Conservation (phyloP, 2,888 invertebrate species). For the Altica lythri region DNA sequence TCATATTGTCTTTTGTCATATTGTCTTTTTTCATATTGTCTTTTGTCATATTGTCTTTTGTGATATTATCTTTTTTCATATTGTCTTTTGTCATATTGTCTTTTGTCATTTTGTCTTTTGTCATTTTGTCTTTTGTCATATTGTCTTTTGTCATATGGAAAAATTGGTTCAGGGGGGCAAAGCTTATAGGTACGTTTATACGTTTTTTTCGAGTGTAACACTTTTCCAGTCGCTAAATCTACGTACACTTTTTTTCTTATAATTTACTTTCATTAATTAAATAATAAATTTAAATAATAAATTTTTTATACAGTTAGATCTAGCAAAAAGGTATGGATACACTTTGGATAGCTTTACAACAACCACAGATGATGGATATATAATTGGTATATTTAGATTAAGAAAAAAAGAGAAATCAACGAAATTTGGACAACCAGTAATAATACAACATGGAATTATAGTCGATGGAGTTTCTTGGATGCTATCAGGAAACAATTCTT, state of each 20-base stretch:
- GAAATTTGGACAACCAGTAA: conserved; percentile 30
- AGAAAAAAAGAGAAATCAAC: conserved; percentile 15
- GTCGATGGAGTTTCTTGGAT: conserved; percentile 37
- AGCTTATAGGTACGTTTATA: neutral
- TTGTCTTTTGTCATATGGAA: neutral
- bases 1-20: no score
- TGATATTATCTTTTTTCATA: no score
- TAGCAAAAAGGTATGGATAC: conserved; percentile 63
- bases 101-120: no score
- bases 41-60: no score
- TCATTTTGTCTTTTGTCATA: no score
- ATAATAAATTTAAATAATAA: neutral
- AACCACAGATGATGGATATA: conserved; percentile 79
- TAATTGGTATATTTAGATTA: conserved; percentile 61
- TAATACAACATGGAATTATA: conserved; percentile 40
- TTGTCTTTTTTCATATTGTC: no score
- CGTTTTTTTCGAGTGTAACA: neutral
- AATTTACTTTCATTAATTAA: no score
- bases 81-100: no score
- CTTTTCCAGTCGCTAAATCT: neutral
- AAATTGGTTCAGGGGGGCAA: neutral
- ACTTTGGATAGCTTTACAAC: conserved; percentile 69
- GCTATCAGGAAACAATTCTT: conserved; percentile 37
- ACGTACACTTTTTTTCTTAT: neutral
- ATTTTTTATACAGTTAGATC: conserved; percentile 1